Percentiles rank a stretch among this genome's conserved stretches.
phyloP scores from a whole-genome alignment of 2,888 invertebrate genomes.

The Macropis europaea region DNA sequence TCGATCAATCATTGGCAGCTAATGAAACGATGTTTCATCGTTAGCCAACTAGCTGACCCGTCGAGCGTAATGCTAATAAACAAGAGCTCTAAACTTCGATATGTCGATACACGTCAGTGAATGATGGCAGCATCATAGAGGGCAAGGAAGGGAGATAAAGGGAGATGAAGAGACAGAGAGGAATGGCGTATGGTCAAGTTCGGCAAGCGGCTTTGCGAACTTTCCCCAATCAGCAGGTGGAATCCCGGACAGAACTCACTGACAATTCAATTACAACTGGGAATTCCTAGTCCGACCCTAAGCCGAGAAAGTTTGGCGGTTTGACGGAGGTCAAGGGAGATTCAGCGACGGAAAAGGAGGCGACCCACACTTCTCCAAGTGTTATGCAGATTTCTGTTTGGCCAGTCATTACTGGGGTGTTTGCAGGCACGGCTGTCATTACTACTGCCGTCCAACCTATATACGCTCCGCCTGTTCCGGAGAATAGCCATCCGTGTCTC shows the following conservation, averaged over 20 bases:
- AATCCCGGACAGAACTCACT: conserved; percentile 65
- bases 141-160: conserved; percentile 17
- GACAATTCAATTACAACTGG: conserved; percentile 77
- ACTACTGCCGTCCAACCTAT: conserved; percentile 37
- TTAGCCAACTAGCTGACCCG: conserved; percentile 9
- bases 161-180: neutral
- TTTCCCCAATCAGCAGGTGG: conserved; percentile 56
- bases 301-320: conserved; percentile 70
- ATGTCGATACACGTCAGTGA: conserved; percentile 39
- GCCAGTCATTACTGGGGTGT: conserved; percentile 83
- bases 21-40: conserved; percentile 20
- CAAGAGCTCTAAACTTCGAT: conserved; percentile 29
- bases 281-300: conserved; percentile 69
- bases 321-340: conserved; percentile 57
- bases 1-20: conserved; percentile 20
- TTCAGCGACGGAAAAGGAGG: conserved; percentile 53
- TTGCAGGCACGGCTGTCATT: conserved; percentile 72
- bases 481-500: conserved; percentile 15
- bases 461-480: conserved; percentile 13
- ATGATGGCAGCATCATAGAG: conserved; percentile 43
- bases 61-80: conserved; percentile 30
- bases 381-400: conserved; percentile 84
- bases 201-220: conserved; percentile 63
- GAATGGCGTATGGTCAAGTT: no score
- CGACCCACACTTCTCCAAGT: conserved; percentile 64